phyloP scores from a whole-genome alignment of 2,113 vertebrate species.

The Accipiter virgatus region DNA sequence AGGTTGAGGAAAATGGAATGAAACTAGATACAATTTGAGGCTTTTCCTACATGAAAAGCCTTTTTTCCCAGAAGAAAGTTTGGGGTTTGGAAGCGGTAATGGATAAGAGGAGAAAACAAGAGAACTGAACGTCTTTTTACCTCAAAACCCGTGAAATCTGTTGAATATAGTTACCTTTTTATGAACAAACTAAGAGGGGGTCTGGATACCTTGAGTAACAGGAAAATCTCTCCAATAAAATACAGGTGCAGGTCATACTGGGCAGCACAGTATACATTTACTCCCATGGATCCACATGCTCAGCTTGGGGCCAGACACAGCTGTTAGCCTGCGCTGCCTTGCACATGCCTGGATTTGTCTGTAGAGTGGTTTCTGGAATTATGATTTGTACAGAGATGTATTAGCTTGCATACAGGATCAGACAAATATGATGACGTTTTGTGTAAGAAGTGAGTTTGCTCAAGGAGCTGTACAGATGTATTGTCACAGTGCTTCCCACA shows the following conservation, averaged over 20 bases:
- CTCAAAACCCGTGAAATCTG: not conserved
- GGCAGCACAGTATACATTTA: not conserved
- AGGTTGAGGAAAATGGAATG: not conserved
- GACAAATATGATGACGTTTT: not conserved
- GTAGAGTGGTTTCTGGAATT: not conserved
- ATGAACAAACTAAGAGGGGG: not conserved
- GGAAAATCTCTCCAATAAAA: not conserved
- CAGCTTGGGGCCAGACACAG: not conserved
- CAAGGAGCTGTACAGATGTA: not conserved
- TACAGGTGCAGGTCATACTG: not conserved
- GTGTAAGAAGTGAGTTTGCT: not conserved
- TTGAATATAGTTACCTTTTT: not conserved
- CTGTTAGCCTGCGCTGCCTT: not conserved
- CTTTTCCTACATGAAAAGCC: not conserved
- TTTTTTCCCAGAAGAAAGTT: not conserved
- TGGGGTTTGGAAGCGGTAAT: not conserved
- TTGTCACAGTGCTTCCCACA: not conserved
- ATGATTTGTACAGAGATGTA: not conserved
- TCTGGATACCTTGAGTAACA: not conserved
- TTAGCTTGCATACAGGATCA: not conserved
- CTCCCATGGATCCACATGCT: not conserved
- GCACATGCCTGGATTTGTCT: not conserved
- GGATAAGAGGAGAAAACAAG: not conserved
- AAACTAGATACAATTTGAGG: not conserved
- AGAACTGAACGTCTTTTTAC: not conserved